Evolutionary conservation across 2,888 invertebrate genomes (phyloP), one percentile per base, ranked within the genome.

Genomic region (Sepiola atlantica): DNA sequence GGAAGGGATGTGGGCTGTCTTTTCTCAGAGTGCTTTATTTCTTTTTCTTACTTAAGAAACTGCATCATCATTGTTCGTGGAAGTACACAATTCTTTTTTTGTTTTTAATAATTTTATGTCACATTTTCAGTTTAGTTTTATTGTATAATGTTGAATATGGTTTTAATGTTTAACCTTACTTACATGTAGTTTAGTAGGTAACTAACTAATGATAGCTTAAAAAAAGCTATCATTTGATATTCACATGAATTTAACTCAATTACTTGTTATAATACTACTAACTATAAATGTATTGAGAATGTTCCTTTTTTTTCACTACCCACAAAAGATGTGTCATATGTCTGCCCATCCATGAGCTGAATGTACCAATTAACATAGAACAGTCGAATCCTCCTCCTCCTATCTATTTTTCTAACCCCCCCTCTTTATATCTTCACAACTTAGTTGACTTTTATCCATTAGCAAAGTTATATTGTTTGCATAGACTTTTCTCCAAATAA

Each of bases 351-450:
- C 77, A 77, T 77, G n/a, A 77, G 77, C 14, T 77, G 77, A 77
- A n/a, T 77, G 77, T 77, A 77, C 77, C 77, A 77, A 77, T 77
- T 77, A 77, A 77, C 77, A 77, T 77, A 77, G 12, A 77, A 77
- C 77, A 77, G 77, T n/a, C 77, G 32, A 77, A 77, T 21, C 77
- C 32, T n/a, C 77, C n/a, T 77, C n/a, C 61, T 61, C 24, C 57
- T 57, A 77, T 77, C 77, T 77, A 77, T 77, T 77, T 77, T 77
- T 77, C n/a, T 10, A n/a, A 77, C n/a, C n/a, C 45, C 77, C 4
- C n/a, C 16, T 77, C 28, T 77, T 21, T 21, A n/a, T 45, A 45
- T 45, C 8, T n/a, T 77, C n/a, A 77, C 14, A 77, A n/a, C 77
- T 77, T 12, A 77, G 77, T 77, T 32, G 14, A 32, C 32, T 18